These are phyloP conservation scores for Mormyrus hasselquistii DNA, from an alignment of 2,797 vertebrate genomes.

Conservation along the genomic window DNA sequence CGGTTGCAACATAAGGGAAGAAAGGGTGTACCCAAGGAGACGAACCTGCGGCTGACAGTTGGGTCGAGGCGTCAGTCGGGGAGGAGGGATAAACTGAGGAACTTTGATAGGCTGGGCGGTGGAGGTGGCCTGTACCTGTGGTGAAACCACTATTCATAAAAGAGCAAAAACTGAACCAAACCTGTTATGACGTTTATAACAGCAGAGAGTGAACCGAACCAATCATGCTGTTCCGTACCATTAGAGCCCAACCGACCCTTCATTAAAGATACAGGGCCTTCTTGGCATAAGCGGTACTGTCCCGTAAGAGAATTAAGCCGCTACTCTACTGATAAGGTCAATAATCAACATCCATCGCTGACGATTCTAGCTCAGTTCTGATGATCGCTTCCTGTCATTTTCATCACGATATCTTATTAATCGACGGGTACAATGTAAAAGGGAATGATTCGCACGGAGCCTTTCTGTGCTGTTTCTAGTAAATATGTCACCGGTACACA, in stretches of 20 bases:
- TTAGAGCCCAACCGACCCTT: conserved; percentile 1
- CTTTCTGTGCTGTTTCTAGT: not conserved
- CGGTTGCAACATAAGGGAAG: not conserved
- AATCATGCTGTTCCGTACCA: not conserved
- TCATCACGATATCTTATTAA: not conserved
- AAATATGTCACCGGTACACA: not conserved
- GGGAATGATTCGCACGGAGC: not conserved
- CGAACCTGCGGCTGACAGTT: conserved; percentile 78
- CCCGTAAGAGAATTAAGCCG: not conserved
- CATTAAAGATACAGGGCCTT: not conserved
- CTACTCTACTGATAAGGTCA: not conserved
- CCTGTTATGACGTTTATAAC: not conserved
- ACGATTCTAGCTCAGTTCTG: not conserved
- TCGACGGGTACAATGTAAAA: not conserved
- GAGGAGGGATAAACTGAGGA: conserved; percentile 81
- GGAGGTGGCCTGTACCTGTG: conserved; percentile 76
- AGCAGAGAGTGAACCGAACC: not conserved
- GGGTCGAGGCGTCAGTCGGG: conserved; percentile 76
- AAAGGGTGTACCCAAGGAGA: conserved; percentile 39
- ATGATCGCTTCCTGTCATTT: not conserved
- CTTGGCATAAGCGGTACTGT: not conserved
- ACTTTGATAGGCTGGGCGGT: conserved; percentile 78
- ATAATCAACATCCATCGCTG: not conserved
- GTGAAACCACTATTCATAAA: conserved; percentile 44
- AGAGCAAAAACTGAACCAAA: conserved; percentile 6